Conservation (phyloP, 2,888 invertebrate species). For the Scaptomyza caliginosa region DNA sequence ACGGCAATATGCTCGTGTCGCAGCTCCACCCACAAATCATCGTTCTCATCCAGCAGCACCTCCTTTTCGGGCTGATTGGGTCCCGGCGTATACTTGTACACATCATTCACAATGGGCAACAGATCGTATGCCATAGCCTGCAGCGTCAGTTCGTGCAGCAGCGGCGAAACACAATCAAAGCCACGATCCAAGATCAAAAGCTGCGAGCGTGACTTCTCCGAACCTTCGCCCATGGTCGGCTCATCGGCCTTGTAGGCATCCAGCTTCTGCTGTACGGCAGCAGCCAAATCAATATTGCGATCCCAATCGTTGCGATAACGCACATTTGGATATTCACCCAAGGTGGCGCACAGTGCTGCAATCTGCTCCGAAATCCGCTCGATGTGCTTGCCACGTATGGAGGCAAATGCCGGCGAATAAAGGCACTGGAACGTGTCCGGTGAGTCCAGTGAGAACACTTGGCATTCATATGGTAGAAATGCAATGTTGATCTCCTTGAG, state of each 20-base stretch:
- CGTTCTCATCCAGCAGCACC: constrained; percentile 98
- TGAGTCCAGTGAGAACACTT: constrained; percentile 98
- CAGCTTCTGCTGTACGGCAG: constrained; percentile 98
- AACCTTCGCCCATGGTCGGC: constrained; percentile 99
- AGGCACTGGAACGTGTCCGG: constrained; percentile 98
- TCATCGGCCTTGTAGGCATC: constrained; percentile 99
- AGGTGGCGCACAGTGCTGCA: constrained; percentile 98
- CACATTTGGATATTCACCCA: constrained; percentile 98
- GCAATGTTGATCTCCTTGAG: constrained; percentile 99
- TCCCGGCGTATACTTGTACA: constrained; percentile 97
- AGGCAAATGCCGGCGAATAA: constrained; percentile 95
- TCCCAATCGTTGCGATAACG: constrained; percentile 98
- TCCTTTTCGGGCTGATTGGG: constrained; percentile 94
- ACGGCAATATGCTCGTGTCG: constrained; percentile 99
- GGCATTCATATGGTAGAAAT: constrained; percentile 98
- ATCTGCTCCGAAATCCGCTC: constrained; percentile 99
- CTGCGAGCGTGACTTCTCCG: constrained; percentile 98
- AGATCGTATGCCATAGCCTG: constrained; percentile 99
- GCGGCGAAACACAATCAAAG: constrained; percentile 98
- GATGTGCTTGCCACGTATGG: constrained; percentile 94
- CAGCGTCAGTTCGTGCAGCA: constrained; percentile 98
- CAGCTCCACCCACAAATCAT: constrained; percentile 98
- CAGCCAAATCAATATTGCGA: constrained; percentile 97
- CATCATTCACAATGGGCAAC: constrained; percentile 98
- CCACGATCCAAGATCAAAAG: constrained; percentile 98